A percentile compares a stretch with the other conserved stretches of the same genome.
Evolutionary conservation across 1,140 invertebrate species (phyloP).

Genomic region (Elymnias hypermnestra): DNA sequence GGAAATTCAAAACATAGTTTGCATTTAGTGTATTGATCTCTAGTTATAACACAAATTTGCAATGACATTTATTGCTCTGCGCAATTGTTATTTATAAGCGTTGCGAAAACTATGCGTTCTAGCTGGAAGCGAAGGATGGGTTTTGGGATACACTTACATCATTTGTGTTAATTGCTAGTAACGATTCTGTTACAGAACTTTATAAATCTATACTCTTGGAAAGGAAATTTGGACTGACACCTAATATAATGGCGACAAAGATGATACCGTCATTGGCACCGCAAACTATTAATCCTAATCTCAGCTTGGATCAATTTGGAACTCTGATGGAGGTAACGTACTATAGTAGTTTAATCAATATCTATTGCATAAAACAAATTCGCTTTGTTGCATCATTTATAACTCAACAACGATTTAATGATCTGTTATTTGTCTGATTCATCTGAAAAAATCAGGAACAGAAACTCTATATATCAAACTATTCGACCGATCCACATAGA

Average conservation of each 20-base stretch:
- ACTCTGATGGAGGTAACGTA: constrained; percentile 84
- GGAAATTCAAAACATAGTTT: no score
- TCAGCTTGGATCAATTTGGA: constrained; percentile 94
- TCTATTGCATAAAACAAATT: no score
- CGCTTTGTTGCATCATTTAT: no score
- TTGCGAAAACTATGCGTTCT: background rate
- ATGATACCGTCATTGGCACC: constrained; percentile 95
- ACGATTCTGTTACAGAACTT: constrained; percentile 85
- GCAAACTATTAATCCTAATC: constrained; percentile 92
- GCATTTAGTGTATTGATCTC: no score
- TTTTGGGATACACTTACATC: no score
- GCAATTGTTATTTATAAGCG: background rate
- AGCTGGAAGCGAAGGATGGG: constrained; percentile 2
- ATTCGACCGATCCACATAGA: no score
- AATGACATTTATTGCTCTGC: background rate
- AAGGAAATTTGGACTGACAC: constrained; percentile 93
- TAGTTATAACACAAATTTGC: no score
- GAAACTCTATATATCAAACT: no score
- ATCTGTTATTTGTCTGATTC: no score
- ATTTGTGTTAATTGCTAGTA: no score
- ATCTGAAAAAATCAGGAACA: no score
- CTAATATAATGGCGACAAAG: constrained; percentile 94
- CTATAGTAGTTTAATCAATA: background rate
- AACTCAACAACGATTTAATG: no score
- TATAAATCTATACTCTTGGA: constrained; percentile 94